Evolutionary conservation across 2,113 vertebrate genomes (phyloP), one percentile per base, ranked within the genome.

Genomic region (Oxygymnocypris stewartii): DNA sequence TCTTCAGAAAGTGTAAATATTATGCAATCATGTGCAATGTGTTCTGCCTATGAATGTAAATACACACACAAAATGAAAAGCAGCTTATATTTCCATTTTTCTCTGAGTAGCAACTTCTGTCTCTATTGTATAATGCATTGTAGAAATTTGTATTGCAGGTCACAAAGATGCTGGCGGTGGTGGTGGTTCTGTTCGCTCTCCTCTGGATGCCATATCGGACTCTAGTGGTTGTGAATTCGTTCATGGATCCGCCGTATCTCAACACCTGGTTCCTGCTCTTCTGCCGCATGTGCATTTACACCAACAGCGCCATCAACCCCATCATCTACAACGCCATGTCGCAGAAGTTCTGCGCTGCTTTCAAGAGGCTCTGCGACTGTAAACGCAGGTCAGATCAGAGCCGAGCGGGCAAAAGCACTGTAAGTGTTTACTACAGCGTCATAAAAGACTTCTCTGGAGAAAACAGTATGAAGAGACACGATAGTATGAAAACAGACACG

Each of bases 211-310:
- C 93, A 13, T 92, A 90, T 86, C 42, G 88, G 78, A 90, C 89
- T 0, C 88, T 92, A 83, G 91, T 92, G 12, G 85, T 93, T 51
- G 91, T 94, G 54, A 92, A 89, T 79, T 94, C 92, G 2, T 90
- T 91, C 12, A 44, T 90, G 89, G 88, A 86, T 13, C 63, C 14
- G 61, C 93, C 92, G 3, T 91, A 91, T 84, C 84, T 90, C 31
- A 87, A 92, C 79, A 89, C 89, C 23, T 90, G 92, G 94, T 91
- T 92, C 65, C 63, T 92, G 31, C 90, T 94, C 37, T 93, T 93
- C 76, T 92, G 91, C 77, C 25, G 85, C 8, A 88, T 89, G 69
- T 92, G 91, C 20, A 40, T 94, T 84, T 94, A 92, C 31, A 80
- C 93, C 86, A 90, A 91, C 89, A 93, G 92, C 1, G 89, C 92